Percentiles rank a stretch among this genome's conserved stretches.
These are phyloP conservation scores for Limnephilus rhombicus DNA, from an alignment of 2,888 invertebrate species.

Conservation along the genomic window DNA sequence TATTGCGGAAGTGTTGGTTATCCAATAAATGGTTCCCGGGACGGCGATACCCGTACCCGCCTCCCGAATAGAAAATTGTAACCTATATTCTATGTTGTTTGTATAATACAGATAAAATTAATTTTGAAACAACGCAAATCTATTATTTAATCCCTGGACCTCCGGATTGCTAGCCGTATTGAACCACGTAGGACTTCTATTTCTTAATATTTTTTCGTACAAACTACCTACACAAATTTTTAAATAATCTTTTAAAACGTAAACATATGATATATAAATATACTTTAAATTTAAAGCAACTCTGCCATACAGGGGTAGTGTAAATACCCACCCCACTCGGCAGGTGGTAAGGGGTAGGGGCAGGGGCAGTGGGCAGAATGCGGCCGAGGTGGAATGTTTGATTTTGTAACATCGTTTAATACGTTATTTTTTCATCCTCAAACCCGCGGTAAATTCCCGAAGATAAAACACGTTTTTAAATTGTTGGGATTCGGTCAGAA, in stretches of 20 bases:
- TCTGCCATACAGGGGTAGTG: background rate
- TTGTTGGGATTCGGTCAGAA: constrained; percentile 44
- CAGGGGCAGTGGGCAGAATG: background rate
- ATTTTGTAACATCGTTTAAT: constrained; percentile 50
- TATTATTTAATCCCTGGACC: no score
- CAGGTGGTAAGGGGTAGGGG: no score
- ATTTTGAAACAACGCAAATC: no score
- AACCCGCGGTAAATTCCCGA: constrained; percentile 2
- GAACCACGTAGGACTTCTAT: no score
- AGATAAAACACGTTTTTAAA: constrained; percentile 65
- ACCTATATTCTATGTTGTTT: no score
- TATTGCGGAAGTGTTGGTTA: no score
- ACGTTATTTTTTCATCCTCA: constrained; percentile 40
- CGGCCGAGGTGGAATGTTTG: constrained; percentile 44
- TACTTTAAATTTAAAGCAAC: background rate
- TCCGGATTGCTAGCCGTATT: no score
- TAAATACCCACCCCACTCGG: background rate
- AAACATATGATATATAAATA: background rate
- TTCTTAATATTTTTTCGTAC: background rate
- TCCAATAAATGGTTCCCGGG: no score
- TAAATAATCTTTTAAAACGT: background rate
- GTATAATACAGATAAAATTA: no score
- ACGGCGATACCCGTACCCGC: no score
- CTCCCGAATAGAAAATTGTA: no score
- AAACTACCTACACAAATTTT: background rate